These are phyloP conservation scores for Struthio camelus DNA, from an alignment of 2,113 vertebrate genomes.

Conservation along the genomic window DNA sequence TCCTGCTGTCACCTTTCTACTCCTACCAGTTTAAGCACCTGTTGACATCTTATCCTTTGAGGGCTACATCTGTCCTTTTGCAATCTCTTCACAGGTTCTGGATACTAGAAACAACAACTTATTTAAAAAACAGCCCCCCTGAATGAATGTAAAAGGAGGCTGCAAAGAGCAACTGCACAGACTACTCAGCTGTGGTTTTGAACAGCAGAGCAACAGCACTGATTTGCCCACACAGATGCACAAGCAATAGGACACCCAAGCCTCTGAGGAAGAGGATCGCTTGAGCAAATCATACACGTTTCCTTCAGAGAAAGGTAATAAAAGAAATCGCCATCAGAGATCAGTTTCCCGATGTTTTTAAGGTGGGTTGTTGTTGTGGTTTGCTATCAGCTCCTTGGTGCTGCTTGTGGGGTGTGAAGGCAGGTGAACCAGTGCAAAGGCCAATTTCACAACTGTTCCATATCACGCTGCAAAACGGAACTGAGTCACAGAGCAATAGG, in stretches of 20 bases:
- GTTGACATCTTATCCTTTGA: background rate
- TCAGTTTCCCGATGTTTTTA: rapidly evolving
- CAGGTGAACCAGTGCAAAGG: background rate
- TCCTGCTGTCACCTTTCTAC: background rate
- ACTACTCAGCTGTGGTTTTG: background rate
- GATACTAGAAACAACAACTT: background rate
- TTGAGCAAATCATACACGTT: background rate
- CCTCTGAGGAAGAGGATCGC: rapidly evolving
- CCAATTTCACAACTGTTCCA: rapidly evolving
- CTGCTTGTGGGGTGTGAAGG: rapidly evolving
- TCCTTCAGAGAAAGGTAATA: rapidly evolving
- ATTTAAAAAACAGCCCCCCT: background rate
- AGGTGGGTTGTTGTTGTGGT: too few species aligned
- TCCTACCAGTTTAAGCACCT: background rate
- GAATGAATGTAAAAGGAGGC: background rate
- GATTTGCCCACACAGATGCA: background rate
- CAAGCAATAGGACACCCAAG: too few species aligned
- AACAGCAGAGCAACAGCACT: too few species aligned
- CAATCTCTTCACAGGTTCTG: background rate
- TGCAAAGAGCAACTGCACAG: too few species aligned
- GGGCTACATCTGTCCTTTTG: background rate
- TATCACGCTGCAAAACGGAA: background rate
- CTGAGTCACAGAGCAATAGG: background rate
- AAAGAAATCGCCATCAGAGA: rapidly evolving
- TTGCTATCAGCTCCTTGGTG: background rate